Evolutionary conservation across 2,113 vertebrate species (phyloP), one percentile per base, ranked within the genome.

Genomic region (Semicossyphus pulcher): DNA sequence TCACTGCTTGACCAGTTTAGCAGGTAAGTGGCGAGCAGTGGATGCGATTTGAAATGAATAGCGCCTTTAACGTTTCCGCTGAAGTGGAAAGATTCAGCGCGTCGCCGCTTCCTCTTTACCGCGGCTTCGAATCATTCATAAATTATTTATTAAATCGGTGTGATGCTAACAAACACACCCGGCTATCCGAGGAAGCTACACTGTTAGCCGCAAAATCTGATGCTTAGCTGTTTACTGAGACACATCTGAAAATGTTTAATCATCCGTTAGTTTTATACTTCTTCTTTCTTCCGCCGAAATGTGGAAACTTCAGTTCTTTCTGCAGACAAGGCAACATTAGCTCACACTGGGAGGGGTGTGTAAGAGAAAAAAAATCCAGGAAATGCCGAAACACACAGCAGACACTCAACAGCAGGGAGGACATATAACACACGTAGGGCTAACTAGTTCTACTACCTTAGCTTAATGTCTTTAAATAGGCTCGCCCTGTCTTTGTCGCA

Each of bases 341-440:
- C 68, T 67, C 60, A 65, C 58, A 62, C 28, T 31, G 65, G 60
- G 72, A 80, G 80, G 80, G 71, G 84, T 65, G 72, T 66, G 78
- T 63, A 44, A 20, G 34, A 20, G 18, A 4, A 10, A 4, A 53
- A n/a, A 73, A 65, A 87, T 78, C 59, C 90, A 88, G 90, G 90
- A 93, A 93, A 90, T 89, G 57, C 80, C 70, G 63, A 72, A 74
- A 85, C 56, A 48, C 48, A 70, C 32, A 29, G 21, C 39, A 72
- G 59, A 48, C 20, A 7, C 18, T 32, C 10, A 48, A 26, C 68
- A 21, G 10, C 37, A 72, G 51, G 48, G 21, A 20, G 9, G 4
- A 4, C 2, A 23, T n/a, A n/a, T 39, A 10, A 51, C 37, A n/a
- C 3, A 4, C 23, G 3, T 9, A 6, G 5, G 0, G 2, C 21